These are phyloP conservation scores for Yponomeuta sedellus DNA, from an alignment of 2,888 invertebrate genomes.

Conservation along the genomic window DNA sequence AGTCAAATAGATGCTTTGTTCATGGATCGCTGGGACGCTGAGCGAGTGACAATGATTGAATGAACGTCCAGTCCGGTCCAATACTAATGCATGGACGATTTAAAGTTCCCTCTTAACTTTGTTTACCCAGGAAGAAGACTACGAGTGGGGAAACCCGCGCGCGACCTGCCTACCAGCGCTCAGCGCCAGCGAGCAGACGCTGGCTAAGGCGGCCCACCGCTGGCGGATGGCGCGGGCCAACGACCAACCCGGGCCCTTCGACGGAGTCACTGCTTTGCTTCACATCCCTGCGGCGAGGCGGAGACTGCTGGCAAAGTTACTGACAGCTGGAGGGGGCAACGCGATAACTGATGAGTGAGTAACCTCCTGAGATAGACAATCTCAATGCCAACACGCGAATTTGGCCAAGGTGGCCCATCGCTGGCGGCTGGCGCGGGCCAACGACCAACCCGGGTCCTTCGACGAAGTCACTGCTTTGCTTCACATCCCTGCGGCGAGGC, in stretches of 20 bases:
- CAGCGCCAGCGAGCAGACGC: conserved; percentile 55
- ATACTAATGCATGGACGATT: too few species aligned
- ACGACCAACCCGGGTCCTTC: conserved; percentile 70
- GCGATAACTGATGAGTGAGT: background rate
- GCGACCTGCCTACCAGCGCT: conserved; percentile 72
- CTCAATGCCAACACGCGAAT: conserved; percentile 60
- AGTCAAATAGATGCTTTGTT: conserved; percentile 45
- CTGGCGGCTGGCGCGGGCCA: conserved; percentile 80
- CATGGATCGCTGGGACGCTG: too few species aligned
- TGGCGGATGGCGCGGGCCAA: conserved; percentile 80
- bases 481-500: conserved; percentile 76
- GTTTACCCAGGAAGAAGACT: conserved; percentile 82
- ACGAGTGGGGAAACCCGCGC: conserved; percentile 89
- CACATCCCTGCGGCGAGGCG: conserved; percentile 77
- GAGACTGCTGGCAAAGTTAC: conserved; percentile 80
- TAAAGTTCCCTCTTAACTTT: too few species aligned
- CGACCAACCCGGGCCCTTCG: conserved; percentile 70
- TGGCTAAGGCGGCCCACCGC: conserved; percentile 78
- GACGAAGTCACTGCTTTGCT: conserved; percentile 65
- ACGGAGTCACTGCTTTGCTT: conserved; percentile 65
- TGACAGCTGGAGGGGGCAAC: conserved; percentile 80
- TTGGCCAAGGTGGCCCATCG: conserved; percentile 78
- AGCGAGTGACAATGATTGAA: too few species aligned
- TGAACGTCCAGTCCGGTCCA: too few species aligned
- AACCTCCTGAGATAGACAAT: too few species aligned